phyloP scores from a whole-genome alignment of 1,140 invertebrate genomes.

The Rhopalosiphum padi region DNA sequence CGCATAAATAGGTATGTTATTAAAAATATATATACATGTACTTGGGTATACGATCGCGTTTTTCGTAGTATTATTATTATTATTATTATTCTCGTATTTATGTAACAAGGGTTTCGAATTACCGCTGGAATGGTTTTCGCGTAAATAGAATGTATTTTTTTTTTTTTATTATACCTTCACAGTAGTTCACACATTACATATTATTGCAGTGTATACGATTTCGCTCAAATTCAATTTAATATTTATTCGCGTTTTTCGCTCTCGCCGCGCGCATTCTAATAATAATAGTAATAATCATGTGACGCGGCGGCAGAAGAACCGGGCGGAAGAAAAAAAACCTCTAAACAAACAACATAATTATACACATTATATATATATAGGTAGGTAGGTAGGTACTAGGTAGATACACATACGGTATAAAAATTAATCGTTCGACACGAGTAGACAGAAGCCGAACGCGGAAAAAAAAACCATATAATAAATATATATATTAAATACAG shows the following conservation, averaged over 20 bases:
- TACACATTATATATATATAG: background rate
- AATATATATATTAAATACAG: background rate
- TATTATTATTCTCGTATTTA: background rate
- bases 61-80: background rate
- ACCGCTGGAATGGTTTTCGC: background rate
- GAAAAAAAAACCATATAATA: slow-evolving; percentile 9
- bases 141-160: background rate
- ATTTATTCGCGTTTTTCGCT: background rate
- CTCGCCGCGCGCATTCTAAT: background rate
- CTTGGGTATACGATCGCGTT: background rate
- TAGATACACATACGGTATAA: background rate
- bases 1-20: background rate
- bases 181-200: background rate
- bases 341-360: slow-evolving; percentile 47
- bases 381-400: background rate
- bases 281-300: background rate
- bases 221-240: background rate
- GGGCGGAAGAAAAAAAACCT: slow-evolving; percentile 23
- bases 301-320: background rate
- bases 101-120: slow-evolving; percentile 15
- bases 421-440: slow-evolving; percentile 43
- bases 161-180: background rate
- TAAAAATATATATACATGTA: background rate
- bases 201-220: background rate
- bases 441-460: background rate